These are phyloP conservation scores for Mesitornis unicolor DNA, from an alignment of 2,113 vertebrate genomes.

Conservation along the genomic window DNA sequence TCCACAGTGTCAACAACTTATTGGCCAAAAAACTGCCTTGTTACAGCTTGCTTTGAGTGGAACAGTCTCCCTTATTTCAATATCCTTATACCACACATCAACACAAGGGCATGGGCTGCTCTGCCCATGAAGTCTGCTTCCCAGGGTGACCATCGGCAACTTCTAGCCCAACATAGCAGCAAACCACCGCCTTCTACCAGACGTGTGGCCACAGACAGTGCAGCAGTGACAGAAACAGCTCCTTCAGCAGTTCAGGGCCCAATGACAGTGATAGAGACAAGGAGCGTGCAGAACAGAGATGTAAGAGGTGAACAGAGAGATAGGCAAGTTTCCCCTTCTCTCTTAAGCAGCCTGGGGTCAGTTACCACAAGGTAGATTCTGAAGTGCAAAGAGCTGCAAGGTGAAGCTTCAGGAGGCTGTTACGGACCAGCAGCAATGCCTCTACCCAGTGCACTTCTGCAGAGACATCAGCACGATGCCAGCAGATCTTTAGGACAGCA, in stretches of 20 bases:
- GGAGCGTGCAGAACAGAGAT: neutral
- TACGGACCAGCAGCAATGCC: neutral
- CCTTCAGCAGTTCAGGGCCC: neutral
- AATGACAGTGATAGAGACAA: neutral
- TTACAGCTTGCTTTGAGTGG: neutral
- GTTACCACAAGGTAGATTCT: neutral
- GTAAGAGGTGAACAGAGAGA: neutral
- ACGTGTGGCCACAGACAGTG: neutral
- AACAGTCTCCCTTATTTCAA: neutral
- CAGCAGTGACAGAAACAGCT: neutral
- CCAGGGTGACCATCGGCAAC: neutral
- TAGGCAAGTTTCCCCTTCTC: neutral
- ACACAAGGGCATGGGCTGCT: neutral
- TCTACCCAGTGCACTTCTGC: fast-evolving
- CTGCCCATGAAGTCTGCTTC: neutral
- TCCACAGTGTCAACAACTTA: neutral
- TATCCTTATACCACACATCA: neutral
- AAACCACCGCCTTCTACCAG: neutral
- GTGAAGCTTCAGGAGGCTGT: neutral
- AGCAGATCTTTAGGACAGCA: fast-evolving
- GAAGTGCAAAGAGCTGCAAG: neutral
- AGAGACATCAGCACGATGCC: fast-evolving
- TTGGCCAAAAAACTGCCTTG: neutral
- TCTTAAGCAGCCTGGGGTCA: neutral
- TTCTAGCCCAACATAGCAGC: neutral